These are phyloP conservation scores for Tragopan temminckii DNA, from an alignment of 2,797 vertebrate species.

Conservation along the genomic window DNA sequence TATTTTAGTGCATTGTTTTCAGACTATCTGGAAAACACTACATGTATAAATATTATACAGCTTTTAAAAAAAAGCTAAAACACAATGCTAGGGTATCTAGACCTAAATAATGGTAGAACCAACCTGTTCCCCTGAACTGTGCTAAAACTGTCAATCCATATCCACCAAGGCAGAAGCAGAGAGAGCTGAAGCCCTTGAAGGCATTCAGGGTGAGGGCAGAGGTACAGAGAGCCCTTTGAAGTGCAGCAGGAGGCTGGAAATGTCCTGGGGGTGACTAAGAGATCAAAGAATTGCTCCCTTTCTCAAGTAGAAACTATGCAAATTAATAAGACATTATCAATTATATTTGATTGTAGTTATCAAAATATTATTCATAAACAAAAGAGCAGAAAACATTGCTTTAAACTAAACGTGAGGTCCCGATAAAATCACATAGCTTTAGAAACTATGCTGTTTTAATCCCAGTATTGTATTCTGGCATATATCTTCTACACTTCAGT, in stretches of 20 bases:
- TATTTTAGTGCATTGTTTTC: neutral
- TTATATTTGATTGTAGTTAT: neutral
- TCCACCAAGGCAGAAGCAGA: neutral
- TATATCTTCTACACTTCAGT: neutral
- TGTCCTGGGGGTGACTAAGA: neutral
- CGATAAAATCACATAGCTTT: neutral
- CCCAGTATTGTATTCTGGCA: neutral
- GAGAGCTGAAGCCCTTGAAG: neutral
- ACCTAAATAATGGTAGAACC: neutral
- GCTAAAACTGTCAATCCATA: neutral
- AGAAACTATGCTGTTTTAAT: neutral
- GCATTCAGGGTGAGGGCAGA: neutral
- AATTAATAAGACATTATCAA: neutral
- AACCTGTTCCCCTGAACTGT: neutral
- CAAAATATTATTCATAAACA: neutral
- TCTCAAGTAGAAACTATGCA: neutral
- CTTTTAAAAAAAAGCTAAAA: too few species aligned
- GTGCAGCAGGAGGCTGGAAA: neutral
- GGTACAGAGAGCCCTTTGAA: constrained; percentile 8
- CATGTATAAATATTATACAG: neutral
- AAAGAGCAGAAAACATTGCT: neutral
- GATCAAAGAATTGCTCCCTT: neutral
- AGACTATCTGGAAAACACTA: neutral
- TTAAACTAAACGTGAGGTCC: neutral
- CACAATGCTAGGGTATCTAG: neutral